A percentile compares a stretch with the other conserved stretches of the same genome.
Evolutionary conservation across 2,113 vertebrate genomes (phyloP).

Genomic region (Ictalurus furcatus): DNA sequence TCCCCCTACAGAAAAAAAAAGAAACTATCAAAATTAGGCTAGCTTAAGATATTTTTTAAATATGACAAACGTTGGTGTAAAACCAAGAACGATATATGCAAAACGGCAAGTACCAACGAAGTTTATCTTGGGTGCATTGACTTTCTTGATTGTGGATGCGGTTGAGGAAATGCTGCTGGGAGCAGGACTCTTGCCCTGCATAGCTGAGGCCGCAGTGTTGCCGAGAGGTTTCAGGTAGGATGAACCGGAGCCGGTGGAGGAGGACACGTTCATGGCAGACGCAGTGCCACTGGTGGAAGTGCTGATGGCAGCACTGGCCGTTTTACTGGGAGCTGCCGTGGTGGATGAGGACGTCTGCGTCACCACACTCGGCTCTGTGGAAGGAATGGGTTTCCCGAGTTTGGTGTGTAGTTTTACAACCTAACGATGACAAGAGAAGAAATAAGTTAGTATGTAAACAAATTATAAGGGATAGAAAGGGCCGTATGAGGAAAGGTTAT

Average conservation of each 20-base stretch:
- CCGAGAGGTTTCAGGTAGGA: constrained; percentile 73
- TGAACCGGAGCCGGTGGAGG: constrained; percentile 67
- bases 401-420: constrained; percentile 98
- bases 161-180: constrained; percentile 57
- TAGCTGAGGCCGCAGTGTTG: constrained; percentile 68
- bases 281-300: constrained; percentile 77
- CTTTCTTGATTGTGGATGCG: constrained; percentile 85
- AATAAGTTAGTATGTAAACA: background rate
- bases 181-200: constrained; percentile 61
- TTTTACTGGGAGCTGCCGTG: constrained; percentile 82
- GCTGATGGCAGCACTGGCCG: constrained; percentile 75
- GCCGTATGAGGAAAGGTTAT: background rate
- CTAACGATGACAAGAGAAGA: constrained; percentile 62
- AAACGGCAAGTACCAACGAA: constrained; percentile 88
- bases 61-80: background rate
- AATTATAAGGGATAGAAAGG: background rate
- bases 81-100: constrained; percentile 15
- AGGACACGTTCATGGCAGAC: constrained; percentile 67
- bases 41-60: background rate
- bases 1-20: constrained; percentile 74
- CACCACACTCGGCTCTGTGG: constrained; percentile 94
- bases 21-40: accelerated
- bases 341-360: constrained; percentile 83
- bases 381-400: constrained; percentile 97
- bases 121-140: constrained; percentile 93